phyloP scores from a whole-genome alignment of 2,113 vertebrate species.

The Onychostoma macrolepis region DNA sequence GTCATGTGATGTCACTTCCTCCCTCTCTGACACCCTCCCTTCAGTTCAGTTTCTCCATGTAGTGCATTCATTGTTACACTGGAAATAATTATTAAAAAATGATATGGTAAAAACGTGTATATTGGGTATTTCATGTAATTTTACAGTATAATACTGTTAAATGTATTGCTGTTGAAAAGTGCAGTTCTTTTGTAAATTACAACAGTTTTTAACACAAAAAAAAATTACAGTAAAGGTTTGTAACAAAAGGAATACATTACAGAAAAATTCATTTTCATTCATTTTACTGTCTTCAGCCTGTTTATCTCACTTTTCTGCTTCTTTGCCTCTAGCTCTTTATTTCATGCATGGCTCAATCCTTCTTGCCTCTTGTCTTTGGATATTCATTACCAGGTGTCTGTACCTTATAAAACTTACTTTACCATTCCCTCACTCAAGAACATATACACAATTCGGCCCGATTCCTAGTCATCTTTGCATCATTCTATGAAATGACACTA shows the following conservation, averaged over 20 bases:
- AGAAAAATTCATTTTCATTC: background rate
- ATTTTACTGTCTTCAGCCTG: constrained; percentile 29
- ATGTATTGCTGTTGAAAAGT: background rate
- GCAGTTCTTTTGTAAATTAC: background rate
- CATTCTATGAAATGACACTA: constrained; percentile 25
- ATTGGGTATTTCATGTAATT: background rate
- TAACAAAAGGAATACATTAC: background rate
- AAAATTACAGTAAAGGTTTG: background rate
- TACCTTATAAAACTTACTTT: background rate
- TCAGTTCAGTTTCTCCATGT: background rate
- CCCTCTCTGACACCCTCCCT: background rate
- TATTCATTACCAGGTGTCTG: background rate
- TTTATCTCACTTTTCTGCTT: constrained; percentile 16
- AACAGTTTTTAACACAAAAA: background rate
- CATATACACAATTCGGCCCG: background rate
- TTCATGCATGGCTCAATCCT: constrained; percentile 8
- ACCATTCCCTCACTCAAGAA: background rate
- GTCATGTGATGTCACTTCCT: constrained; percentile 16
- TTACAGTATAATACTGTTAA: too few species aligned
- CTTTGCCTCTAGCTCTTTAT: background rate
- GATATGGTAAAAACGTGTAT: too few species aligned
- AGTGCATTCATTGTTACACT: background rate
- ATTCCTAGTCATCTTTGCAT: constrained; percentile 16
- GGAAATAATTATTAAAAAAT: too few species aligned
- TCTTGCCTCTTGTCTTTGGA: background rate